Evolutionary conservation across 2,113 vertebrate genomes (phyloP).

Genomic region (Clinocottus analis): DNA sequence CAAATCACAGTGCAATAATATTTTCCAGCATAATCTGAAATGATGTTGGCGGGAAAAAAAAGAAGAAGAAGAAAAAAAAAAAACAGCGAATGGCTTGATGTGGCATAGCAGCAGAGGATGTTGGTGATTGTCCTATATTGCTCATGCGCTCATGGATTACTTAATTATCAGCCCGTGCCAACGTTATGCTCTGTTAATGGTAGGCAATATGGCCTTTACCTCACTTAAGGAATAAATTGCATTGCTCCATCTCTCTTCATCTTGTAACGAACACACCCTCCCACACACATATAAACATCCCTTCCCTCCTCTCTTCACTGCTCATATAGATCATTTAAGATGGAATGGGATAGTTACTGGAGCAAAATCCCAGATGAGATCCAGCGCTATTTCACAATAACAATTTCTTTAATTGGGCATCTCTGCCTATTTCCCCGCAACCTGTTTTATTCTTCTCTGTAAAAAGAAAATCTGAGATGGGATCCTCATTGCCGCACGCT

Average conservation of each 20-base stretch:
- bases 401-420: conserved; percentile 81
- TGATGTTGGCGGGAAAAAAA: conserved; percentile 59
- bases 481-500: conserved; percentile 73
- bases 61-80: conserved; percentile 14
- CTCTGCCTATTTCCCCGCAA: conserved; percentile 56
- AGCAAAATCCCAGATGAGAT: conserved; percentile 74
- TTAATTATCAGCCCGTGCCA: conserved; percentile 84
- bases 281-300: conserved; percentile 76
- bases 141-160: conserved; percentile 83
- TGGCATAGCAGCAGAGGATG: conserved; percentile 75
- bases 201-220: conserved; percentile 79
- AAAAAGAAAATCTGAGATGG: conserved; percentile 57
- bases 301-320: conserved; percentile 66
- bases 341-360: conserved; percentile 77
- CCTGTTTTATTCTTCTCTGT: conserved; percentile 67
- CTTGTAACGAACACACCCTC: conserved; percentile 71
- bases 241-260: conserved; percentile 80
- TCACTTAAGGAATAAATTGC: conserved; percentile 85
- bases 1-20: conserved; percentile 80
- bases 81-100: conserved; percentile 61
- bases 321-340: conserved; percentile 80
- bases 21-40: conserved; percentile 79
- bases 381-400: conserved; percentile 75
- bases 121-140: conserved; percentile 83
- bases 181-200: conserved; percentile 83